Evolutionary conservation across 2,888 invertebrate species (phyloP).

Genomic region (Siphonodentalium dalli): DNA sequence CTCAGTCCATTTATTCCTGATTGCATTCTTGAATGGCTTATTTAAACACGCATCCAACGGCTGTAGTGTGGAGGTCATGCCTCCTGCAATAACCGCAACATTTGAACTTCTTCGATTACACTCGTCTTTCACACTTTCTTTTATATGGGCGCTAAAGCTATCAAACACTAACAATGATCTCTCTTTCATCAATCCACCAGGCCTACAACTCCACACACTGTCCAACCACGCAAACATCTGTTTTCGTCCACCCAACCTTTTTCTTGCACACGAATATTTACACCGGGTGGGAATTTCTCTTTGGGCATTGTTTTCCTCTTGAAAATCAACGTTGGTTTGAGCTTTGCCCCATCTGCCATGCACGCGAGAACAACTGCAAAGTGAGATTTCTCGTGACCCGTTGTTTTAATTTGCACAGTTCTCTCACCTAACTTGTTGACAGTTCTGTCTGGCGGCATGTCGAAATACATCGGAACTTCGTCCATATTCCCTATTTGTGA

Average conservation of each 20-base stretch:
- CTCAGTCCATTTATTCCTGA: constrained; percentile 6
- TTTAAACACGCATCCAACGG: too few species aligned
- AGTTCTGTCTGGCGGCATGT: constrained; percentile 24
- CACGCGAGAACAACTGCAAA: constrained; percentile 32
- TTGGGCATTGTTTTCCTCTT: constrained; percentile 32
- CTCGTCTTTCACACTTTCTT: too few species aligned
- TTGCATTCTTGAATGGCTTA: too few species aligned
- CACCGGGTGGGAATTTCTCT: constrained; percentile 22
- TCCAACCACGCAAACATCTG: constrained; percentile 12
- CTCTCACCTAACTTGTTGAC: constrained; percentile 19
- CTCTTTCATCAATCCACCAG: constrained; percentile 21
- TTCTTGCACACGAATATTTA: constrained; percentile 16
- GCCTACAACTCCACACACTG: constrained; percentile 19
- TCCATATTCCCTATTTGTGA: constrained; percentile 20
- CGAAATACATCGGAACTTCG: constrained; percentile 13
- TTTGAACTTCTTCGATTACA: too few species aligned
- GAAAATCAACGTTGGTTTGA: constrained; percentile 29
- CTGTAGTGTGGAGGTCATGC: too few species aligned
- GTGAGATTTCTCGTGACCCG: constrained; percentile 23
- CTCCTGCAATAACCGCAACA: too few species aligned
- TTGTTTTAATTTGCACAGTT: constrained; percentile 17
- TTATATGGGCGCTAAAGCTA: constrained; percentile 4
- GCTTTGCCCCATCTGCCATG: constrained; percentile 28
- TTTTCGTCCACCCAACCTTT: constrained; percentile 30
- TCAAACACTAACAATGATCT: too few species aligned